phyloP scores from a whole-genome alignment of 2,797 vertebrate species.

The Sebastes minor region DNA sequence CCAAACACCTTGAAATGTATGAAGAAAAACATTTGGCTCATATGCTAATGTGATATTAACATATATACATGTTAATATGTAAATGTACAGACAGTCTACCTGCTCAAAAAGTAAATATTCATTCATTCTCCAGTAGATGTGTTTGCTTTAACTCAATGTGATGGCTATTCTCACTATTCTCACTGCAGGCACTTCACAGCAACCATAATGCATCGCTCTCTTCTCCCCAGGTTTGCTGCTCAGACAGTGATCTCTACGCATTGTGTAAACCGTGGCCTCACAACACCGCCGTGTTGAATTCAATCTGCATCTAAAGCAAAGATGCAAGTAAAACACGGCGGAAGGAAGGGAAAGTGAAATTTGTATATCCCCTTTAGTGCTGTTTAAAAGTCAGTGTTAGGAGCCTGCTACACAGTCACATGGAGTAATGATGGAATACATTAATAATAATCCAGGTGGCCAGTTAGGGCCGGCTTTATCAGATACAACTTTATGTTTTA shows the following conservation, averaged over 20 bases:
- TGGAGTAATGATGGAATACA: background rate
- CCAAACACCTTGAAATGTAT: background rate
- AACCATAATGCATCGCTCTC: background rate
- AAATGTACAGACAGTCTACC: background rate
- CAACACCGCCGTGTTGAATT: conserved; percentile 1
- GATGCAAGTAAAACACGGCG: background rate
- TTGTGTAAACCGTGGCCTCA: conserved; percentile 10
- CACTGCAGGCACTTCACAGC: conserved; percentile 34
- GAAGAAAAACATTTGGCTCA: background rate
- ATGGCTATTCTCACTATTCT: conserved; percentile 8
- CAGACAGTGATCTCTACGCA: conserved; percentile 15
- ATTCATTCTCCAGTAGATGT: background rate
- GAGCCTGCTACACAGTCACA: background rate
- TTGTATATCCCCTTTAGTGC: background rate
- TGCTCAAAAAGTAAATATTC: background rate
- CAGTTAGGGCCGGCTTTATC: background rate
- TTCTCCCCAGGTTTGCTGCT: conserved; percentile 16
- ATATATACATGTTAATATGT: background rate
- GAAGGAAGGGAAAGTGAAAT: background rate
- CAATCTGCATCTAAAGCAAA: conserved; percentile 20
- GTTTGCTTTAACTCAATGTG: conserved; percentile 26
- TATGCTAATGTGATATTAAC: background rate
- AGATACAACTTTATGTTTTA: background rate
- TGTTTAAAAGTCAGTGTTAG: background rate
- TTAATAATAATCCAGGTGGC: background rate